Base-by-base conservation (phyloP, 2,797 vertebrate species). In the Hylomyscus alleni region DNA sequence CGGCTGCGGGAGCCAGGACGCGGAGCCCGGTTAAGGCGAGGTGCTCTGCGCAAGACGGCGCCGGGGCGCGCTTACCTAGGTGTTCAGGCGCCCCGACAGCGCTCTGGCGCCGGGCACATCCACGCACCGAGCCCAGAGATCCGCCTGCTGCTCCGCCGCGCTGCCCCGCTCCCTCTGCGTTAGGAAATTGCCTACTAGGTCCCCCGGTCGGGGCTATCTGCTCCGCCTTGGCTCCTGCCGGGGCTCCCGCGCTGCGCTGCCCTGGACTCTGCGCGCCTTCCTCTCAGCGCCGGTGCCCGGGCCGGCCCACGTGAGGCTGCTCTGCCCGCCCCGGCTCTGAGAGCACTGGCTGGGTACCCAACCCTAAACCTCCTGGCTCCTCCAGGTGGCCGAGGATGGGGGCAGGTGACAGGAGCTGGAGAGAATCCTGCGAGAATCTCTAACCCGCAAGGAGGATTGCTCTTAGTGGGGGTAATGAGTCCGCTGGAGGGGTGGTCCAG, bases 331-430 rank as follows among this genome's bases (percentile, higher is more conserved):
- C 89, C 15, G 44, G 78, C 78, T 72, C 88, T 34, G 47, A 10
- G 3, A 10, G 34, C 0, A 5, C 65, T 56, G 83, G 52, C 52
- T 54, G 76, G 0, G 78, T 44, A 85, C 3, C 7, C 17, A 24
- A 73, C n/a, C 3, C 0, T 44, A 50, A 44, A 10, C 72, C 67
- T 54, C 92, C 14, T 50, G 29, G 85, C 54, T 14, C 2, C 89
- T 91, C 78, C 97, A 91, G 96, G 90, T 90, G 72, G 82, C 93
- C 22, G 34, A 26, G 50, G 67, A 91, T 65, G 92, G 96, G 62
- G 91, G 89, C 89, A 91, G 93, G 91, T 83, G 93, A 93, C 87
- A 96, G 93, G 94, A 56, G 78, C 97, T 75, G 80, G 95, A 87
- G 31, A 1, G 12, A 0, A 29, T 44, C 75, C 94, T 24, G 29